Evolutionary conservation across 2,888 invertebrate genomes (phyloP).

Genomic region (Theodoxus fluviatilis): DNA sequence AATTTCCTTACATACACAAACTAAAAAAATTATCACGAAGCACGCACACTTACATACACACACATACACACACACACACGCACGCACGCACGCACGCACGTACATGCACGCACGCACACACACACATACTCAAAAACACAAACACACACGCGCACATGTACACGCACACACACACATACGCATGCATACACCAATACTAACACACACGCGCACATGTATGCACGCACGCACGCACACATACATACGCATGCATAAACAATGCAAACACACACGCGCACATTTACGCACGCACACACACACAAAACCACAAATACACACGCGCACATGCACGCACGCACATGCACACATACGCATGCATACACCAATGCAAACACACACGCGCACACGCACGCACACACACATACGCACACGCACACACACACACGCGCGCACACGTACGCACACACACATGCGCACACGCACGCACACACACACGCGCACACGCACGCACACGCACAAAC

Average conservation of each 20-base stretch:
- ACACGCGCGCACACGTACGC: background rate
- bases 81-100: background rate
- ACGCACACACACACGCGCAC: conserved; percentile 10
- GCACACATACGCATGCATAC: background rate
- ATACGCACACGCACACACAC: background rate
- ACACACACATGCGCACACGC: conserved; percentile 16
- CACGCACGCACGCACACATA: conserved; percentile 20
- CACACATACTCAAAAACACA: background rate
- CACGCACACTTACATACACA: too few relatives aligned
- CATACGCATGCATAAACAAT: conserved; percentile 8
- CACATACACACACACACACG: background rate
- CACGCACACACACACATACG: background rate
- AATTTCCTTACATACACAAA: too few relatives aligned
- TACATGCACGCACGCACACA: background rate
- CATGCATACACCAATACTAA: background rate
- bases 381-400: conserved; percentile 6
- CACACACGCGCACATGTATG: background rate
- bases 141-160: conserved; percentile 8
- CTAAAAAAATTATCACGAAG: too few relatives aligned
- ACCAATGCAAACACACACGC: conserved; percentile 2
- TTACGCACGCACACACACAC: too few relatives aligned
- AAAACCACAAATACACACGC: too few relatives aligned
- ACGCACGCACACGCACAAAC: background rate
- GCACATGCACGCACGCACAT: background rate
- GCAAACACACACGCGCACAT: too few relatives aligned